These are phyloP conservation scores for Trichacis sp. DNA, from an alignment of 2,888 invertebrate genomes.

Conservation along the genomic window DNA sequence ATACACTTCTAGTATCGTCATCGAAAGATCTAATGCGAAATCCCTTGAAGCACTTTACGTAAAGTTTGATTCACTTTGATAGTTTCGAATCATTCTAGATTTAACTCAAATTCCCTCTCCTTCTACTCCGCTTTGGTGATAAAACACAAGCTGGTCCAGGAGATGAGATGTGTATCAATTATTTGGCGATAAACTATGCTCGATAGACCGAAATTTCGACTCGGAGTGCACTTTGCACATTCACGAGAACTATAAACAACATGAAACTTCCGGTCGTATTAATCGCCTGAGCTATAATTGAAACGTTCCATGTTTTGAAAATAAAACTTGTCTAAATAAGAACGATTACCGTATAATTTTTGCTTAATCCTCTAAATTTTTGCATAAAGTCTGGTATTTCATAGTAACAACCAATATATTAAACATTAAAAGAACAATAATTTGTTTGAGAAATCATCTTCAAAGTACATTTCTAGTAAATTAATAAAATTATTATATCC, in stretches of 20 bases:
- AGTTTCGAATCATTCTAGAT: conserved; percentile 16
- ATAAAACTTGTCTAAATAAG: too few species aligned
- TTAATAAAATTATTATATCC: too few species aligned
- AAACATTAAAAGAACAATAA: too few species aligned
- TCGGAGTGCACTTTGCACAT: not conserved
- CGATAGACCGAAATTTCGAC: not conserved
- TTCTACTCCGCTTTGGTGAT: not conserved
- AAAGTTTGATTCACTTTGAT: conserved; percentile 29
- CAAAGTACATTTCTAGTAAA: too few species aligned
- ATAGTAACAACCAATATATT: too few species aligned
- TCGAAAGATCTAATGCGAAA: conserved; percentile 24
- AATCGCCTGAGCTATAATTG: too few species aligned
- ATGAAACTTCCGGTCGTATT: too few species aligned
- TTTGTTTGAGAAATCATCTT: too few species aligned
- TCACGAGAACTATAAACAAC: not conserved
- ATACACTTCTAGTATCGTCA: conserved; percentile 22
- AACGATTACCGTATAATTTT: too few species aligned
- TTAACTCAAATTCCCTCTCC: conserved; percentile 17
- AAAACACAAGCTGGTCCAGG: not conserved
- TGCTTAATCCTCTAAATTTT: too few species aligned
- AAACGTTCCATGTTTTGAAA: too few species aligned
- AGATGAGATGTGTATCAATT: not conserved
- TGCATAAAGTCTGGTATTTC: too few species aligned
- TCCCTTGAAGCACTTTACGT: conserved; percentile 20
- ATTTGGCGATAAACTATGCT: not conserved